Evolutionary conservation across 1,140 invertebrate species (phyloP).

Genomic region (Diploscapter pachys): DNA sequence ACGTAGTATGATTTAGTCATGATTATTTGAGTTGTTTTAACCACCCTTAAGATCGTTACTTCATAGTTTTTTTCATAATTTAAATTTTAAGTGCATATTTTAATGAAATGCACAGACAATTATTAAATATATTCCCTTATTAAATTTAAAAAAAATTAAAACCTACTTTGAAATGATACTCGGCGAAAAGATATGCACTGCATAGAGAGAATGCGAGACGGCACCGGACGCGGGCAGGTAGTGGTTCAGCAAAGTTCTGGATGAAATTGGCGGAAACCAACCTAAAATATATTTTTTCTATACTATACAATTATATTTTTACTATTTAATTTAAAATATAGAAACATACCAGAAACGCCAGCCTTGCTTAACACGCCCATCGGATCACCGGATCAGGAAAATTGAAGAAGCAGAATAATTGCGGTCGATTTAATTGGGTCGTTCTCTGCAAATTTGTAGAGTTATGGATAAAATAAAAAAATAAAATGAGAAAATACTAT

Average conservation of each 20-base stretch:
- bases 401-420: no score
- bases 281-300: neutral
- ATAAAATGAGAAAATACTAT: no score
- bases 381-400: no score
- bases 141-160: slow-evolving; percentile 12
- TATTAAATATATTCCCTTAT: neutral
- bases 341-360: no score
- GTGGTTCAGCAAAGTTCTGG: slow-evolving; percentile 33
- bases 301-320: no score
- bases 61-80: neutral
- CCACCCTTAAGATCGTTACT: neutral
- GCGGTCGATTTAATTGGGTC: no score
- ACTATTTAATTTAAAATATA: no score
- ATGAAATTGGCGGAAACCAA: slow-evolving; percentile 26
- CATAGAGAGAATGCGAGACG: slow-evolving; percentile 35
- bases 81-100: neutral
- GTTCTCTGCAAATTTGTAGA: no score
- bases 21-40: no score
- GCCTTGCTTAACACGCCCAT: no score
- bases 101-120: neutral
- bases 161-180: slow-evolving; percentile 36
- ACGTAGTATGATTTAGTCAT: neutral
- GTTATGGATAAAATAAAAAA: no score
- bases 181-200: slow-evolving; percentile 37
- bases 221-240: slow-evolving; percentile 39